Evolutionary conservation across 37 sponge, comb jelly and placozoan genomes (phyloP), one percentile per base, ranked within the genome.

Genomic region (Beroe ovata): DNA sequence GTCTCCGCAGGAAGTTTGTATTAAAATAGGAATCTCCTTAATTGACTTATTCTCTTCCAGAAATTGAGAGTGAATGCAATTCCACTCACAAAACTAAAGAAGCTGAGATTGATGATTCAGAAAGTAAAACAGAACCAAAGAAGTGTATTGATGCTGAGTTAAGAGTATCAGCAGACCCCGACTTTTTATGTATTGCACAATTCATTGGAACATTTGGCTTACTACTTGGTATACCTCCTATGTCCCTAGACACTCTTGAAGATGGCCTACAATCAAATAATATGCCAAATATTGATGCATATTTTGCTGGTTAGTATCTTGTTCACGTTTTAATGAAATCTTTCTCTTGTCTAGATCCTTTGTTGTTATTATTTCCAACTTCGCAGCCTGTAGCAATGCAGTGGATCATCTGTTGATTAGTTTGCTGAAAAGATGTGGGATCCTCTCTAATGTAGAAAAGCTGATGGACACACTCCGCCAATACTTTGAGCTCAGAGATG

Each of bases 351-450:
- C n/a, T n/a, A n/a, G n/a, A n/a, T 16, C 11, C 16, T 58, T 58
- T 58, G 16, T 19, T 25, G 25, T 77, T 2, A 20, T n/a, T 77
- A 41, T 41, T 77, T 77, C n/a, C n/a, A n/a, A n/a, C n/a, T n/a
- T n/a, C n/a, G n/a, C 84, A 77, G 84, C 84, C 0, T 77, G 84
- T 77, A n/a, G 84, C 38, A 77, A 1, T 40, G 84, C 84, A 4
- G 84, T 77, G 28, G 84, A 77, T 42, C 42, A 42, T 1, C 47
- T 77, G 28, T 16, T 77, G 0, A 77, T 77, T 23, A 42, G 54
- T 20, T 25, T 77, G 42, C 47, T 77, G 3, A 8, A 36, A 19
- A 77, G 84, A 39, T 77, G 84, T 77, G 84, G 84, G 4, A 21
- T 77, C 4, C 28, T 77, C 8, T 32, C 84, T n/a, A 77, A 77